These are phyloP conservation scores for Xestia c-nigrum DNA, from an alignment of 2,888 invertebrate genomes.

Conservation along the genomic window DNA sequence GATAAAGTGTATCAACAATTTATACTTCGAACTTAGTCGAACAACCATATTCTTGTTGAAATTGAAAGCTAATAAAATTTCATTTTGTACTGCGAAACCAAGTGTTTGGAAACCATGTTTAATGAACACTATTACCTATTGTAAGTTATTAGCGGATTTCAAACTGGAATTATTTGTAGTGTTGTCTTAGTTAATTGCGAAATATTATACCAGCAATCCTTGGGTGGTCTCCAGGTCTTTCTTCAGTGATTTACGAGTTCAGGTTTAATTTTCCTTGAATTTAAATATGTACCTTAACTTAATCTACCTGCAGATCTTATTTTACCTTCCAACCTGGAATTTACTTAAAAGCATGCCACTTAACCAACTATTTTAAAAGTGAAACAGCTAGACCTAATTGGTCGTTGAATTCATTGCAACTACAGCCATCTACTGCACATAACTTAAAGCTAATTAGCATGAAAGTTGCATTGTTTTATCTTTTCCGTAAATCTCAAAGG, in stretches of 20 bases:
- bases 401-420: conserved; percentile 29
- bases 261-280: conserved; percentile 5
- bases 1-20: conserved; percentile 23
- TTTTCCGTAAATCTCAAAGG: conserved; percentile 57
- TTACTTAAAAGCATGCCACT: conserved; percentile 15
- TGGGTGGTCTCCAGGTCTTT: conserved; percentile 8
- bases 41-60: conserved; percentile 20
- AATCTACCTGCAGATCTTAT: conserved; percentile 2
- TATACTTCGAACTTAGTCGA: conserved; percentile 2
- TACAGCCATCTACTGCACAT: conserved; percentile 51
- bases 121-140: conserved; percentile 26
- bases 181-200: conserved; percentile 26
- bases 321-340: conserved; percentile 5
- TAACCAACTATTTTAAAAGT: conserved; percentile 32
- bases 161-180: conserved; percentile 23
- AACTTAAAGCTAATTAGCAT: conserved; percentile 59
- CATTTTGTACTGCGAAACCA: conserved; percentile 10
- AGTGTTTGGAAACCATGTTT: conserved; percentile 40
- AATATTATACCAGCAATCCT: conserved; percentile 22
- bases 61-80: conserved; percentile 43
- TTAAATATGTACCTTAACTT: neutral
- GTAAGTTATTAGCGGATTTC: conserved; percentile 31
- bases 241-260: neutral
- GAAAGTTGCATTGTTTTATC: conserved; percentile 61
- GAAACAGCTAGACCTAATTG: conserved; percentile 38